These are phyloP conservation scores for Leptopilina syphax DNA, from an alignment of 2,888 invertebrate species.

Conservation along the genomic window DNA sequence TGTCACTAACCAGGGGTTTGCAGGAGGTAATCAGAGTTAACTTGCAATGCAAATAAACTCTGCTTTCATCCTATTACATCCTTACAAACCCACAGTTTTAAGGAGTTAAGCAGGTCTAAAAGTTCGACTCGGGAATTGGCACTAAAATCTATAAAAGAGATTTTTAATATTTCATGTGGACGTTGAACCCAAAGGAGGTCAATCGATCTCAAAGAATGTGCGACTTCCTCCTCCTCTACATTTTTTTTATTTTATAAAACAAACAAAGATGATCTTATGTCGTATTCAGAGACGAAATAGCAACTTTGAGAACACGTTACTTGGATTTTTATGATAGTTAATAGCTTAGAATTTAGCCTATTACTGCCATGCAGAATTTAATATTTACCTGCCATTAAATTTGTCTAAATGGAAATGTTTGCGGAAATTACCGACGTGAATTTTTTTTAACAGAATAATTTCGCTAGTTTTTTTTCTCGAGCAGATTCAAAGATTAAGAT, in stretches of 20 bases:
- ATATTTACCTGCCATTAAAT: not conserved
- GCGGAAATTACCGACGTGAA: constrained; percentile 14
- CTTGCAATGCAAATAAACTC: too few species aligned
- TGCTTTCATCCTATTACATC: too few species aligned
- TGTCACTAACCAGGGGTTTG: too few species aligned
- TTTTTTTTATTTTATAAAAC: constrained; percentile 20
- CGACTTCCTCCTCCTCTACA: constrained; percentile 7
- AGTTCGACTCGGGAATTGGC: too few species aligned
- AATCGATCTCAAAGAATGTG: constrained; percentile 38
- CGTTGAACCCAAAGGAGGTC: constrained; percentile 42
- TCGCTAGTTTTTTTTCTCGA: not conserved
- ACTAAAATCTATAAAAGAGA: not conserved
- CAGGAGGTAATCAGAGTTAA: too few species aligned
- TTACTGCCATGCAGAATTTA: constrained; percentile 11
- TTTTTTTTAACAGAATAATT: constrained; percentile 9
- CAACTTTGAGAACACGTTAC: constrained; percentile 16
- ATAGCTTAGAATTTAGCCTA: constrained; percentile 19
- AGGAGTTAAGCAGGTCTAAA: too few species aligned
- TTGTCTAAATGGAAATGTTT: constrained; percentile 19
- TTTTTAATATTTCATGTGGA: constrained; percentile 37
- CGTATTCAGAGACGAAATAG: constrained; percentile 12
- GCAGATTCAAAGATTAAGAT: constrained; percentile 30
- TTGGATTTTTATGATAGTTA: constrained; percentile 17
- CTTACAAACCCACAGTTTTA: too few species aligned
- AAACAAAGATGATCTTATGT: constrained; percentile 7